Evolutionary conservation across 2,888 invertebrate genomes (phyloP).

Genomic region (Cataglyphis livida): DNA sequence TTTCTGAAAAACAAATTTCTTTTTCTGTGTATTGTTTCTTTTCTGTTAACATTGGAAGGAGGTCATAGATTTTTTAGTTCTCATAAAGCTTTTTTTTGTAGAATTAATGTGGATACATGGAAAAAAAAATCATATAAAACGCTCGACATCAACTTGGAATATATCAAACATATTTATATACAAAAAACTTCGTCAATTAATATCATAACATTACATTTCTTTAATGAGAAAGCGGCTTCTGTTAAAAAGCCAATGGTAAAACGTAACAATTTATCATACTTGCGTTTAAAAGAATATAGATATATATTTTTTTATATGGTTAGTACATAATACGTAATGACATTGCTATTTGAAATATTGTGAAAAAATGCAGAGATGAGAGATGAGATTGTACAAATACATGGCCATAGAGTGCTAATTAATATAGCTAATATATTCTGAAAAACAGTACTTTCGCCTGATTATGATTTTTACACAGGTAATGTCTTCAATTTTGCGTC

Average conservation of each 20-base stretch:
- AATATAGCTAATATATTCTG: conserved; percentile 29
- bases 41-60: conserved; percentile 2
- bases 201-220: conserved; percentile 50
- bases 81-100: background rate
- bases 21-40: background rate
- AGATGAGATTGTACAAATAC: conserved; percentile 22
- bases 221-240: conserved; percentile 46
- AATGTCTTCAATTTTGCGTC: conserved; percentile 54
- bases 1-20: background rate
- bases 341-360: conserved; percentile 27
- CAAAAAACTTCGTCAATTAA: conserved; percentile 50
- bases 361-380: conserved; percentile 49
- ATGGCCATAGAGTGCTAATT: conserved; percentile 20
- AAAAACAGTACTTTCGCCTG: conserved; percentile 52
- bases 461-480: conserved; percentile 50
- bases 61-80: background rate
- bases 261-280: conserved; percentile 41
- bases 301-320: conserved; percentile 43
- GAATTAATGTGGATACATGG: conserved; percentile 4
- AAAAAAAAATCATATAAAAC: conserved; percentile 19
- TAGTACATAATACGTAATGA: conserved; percentile 38
- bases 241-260: conserved; percentile 38
- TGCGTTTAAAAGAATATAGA: conserved; percentile 37
- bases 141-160: conserved; percentile 24
- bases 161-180: conserved; percentile 56